These are phyloP conservation scores for Halocynthia roretzi DNA, from an alignment of 23 tunicate genomes.

Conservation along the genomic window DNA sequence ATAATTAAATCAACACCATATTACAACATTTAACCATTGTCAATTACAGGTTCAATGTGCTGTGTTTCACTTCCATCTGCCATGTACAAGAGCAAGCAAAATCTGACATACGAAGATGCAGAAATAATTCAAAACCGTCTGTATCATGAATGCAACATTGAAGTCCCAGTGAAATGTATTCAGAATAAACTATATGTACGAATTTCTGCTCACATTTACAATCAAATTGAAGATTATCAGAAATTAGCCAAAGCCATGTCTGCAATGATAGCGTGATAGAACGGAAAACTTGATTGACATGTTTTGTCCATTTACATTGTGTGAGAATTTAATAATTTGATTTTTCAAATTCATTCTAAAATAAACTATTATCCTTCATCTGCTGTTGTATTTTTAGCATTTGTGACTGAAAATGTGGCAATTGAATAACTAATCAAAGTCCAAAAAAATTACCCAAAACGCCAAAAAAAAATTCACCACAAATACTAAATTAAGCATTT, in stretches of 20 bases:
- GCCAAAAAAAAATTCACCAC: no score
- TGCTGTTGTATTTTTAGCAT: no score
- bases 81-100: slow-evolving; percentile 20
- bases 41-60: slow-evolving; percentile 49
- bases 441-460: no score
- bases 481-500: no score
- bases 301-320: no score
- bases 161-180: slow-evolving; percentile 74
- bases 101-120: slow-evolving; percentile 42
- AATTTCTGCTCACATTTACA: slow-evolving; percentile 68
- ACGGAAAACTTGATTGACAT: no score
- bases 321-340: no score
- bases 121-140: slow-evolving; percentile 67
- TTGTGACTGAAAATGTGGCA: no score
- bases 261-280: neutral
- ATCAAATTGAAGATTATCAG: slow-evolving; percentile 57
- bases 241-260: slow-evolving; percentile 41
- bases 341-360: no score
- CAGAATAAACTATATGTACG: slow-evolving; percentile 47
- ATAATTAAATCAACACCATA: neutral
- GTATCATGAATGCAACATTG: slow-evolving; percentile 54
- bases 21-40: neutral
- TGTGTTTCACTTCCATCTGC: slow-evolving; percentile 66
- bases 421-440: no score
- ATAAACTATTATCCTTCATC: no score